Evolutionary conservation across 1,140 invertebrate genomes (phyloP).

Genomic region (Pachypsylla venusta): DNA sequence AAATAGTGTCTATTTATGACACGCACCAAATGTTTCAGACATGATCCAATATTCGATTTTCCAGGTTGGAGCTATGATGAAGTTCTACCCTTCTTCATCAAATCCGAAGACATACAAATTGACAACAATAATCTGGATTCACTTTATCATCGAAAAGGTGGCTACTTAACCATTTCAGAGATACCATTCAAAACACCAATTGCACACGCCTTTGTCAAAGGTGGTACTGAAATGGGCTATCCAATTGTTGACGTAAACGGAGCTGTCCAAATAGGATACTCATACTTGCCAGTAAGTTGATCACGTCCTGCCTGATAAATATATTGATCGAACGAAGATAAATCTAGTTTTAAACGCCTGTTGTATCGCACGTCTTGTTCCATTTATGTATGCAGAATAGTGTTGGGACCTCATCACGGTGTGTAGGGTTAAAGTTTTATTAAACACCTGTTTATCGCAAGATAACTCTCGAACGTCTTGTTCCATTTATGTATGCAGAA

Average conservation of each 20-base stretch:
- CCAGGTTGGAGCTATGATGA: constrained; percentile 65
- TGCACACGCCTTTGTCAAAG: constrained; percentile 33
- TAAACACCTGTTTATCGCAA: not conserved
- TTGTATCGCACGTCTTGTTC: too few relatives aligned
- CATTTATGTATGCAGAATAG: too few relatives aligned
- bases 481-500: too few relatives aligned
- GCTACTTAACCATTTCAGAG: constrained; percentile 28
- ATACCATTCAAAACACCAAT: constrained; percentile 28
- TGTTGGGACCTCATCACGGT: constrained; percentile 34
- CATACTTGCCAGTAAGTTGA: constrained; percentile 36
- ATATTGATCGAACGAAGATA: too few relatives aligned
- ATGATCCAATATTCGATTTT: too few relatives aligned
- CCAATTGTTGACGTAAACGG: constrained; percentile 38
- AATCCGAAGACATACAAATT: constrained; percentile 51
- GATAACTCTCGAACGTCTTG: constrained; percentile 26
- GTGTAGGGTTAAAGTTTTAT: not conserved
- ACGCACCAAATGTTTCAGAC: too few relatives aligned
- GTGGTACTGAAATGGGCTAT: constrained; percentile 36
- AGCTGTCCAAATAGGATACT: constrained; percentile 34
- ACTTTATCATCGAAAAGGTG: constrained; percentile 35
- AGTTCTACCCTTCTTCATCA: constrained; percentile 68
- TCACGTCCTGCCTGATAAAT: constrained; percentile 35
- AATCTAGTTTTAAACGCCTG: too few relatives aligned
- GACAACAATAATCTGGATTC: constrained; percentile 34
- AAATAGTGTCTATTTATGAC: too few relatives aligned